These are phyloP conservation scores for Platypus cylindrus DNA, from an alignment of 2,888 invertebrate species.

Conservation along the genomic window DNA sequence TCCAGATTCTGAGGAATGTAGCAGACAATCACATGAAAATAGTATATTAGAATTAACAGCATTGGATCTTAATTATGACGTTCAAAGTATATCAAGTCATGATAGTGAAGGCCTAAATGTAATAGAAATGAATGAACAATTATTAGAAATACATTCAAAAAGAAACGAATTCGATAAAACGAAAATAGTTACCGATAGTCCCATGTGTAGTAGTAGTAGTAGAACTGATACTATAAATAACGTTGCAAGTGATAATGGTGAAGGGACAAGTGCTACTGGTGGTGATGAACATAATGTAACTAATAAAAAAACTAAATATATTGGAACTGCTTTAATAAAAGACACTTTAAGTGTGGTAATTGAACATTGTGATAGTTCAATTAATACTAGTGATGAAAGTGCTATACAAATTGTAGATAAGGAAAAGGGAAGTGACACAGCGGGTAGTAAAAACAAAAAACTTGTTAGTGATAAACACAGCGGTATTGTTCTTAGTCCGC, in stretches of 20 bases:
- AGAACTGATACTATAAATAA: slow-evolving; percentile 28
- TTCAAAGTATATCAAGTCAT: slow-evolving; percentile 30
- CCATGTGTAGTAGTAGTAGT: background rate
- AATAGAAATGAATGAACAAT: slow-evolving; percentile 3
- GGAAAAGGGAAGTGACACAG: background rate
- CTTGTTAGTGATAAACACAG: slow-evolving; percentile 31
- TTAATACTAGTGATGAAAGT: slow-evolving; percentile 25
- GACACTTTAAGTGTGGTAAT: slow-evolving; percentile 33
- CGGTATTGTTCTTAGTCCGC: slow-evolving; percentile 51
- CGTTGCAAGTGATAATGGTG: background rate
- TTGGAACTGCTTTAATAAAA: no score
- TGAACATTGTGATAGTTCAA: slow-evolving; percentile 25
- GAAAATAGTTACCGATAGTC: no score
- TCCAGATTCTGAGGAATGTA: slow-evolving; percentile 19
- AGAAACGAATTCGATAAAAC: no score
- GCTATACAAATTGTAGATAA: slow-evolving; percentile 23
- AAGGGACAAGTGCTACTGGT: no score
- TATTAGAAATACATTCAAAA: no score
- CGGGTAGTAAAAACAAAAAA: slow-evolving; percentile 20
- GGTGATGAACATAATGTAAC: background rate
- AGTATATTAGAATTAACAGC: slow-evolving; percentile 36
- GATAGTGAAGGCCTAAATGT: slow-evolving; percentile 17
- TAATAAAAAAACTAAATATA: slow-evolving; percentile 2
- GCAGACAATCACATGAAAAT: slow-evolving; percentile 28
- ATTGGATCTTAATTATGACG: slow-evolving; percentile 29